Evolutionary conservation across 2,113 vertebrate genomes (phyloP), one percentile per base, ranked within the genome.

Genomic region (Aegotheles bennettii): DNA sequence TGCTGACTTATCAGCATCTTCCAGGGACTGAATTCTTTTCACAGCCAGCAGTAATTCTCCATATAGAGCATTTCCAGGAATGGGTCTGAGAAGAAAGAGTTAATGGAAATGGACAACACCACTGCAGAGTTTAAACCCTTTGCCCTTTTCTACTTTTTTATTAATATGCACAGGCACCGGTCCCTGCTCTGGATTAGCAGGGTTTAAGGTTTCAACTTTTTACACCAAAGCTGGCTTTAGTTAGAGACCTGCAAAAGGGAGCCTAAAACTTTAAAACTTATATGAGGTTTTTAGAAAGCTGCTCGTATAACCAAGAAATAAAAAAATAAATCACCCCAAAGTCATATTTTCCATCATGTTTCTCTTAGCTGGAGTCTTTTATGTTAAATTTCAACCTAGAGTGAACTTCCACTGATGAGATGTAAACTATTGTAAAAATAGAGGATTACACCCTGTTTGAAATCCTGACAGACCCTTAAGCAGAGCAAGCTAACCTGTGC

Each of bases 291-390:
- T 95, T 67, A 97, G 90, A 96, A 96, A 96, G 71, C 53, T 16
- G n/a, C 78, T 86, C 88, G 57, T 89, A 35, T 92, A 96, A 91
- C n/a, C 28, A 5, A 63, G 81, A 78, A 84, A 56, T 64, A 63
- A 81, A 83, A 68, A 56, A 68, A 68, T 51, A 60, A 79, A 92
- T 92, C 68, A 87, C 47, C 60, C 36, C 70, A 33, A 92, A 93
- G 84, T 95, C 84, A 84, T 82, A 89, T 95, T 96, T 97, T 97
- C 96, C 89, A 97, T 84, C 93, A 84, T 71, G 7, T 75, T 96
- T 76, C 61, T 71, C 71, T 94, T 80, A 69, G 33, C 21, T 25
- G 1, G 31, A 93, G 92, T 43, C 54, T 94, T 96, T 97, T 70
- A 91, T 85, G 94, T 89, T 83, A 94, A 73, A 81, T 90, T 96